Conservation (phyloP, 1,140 invertebrate genomes). For the Reticulitermes speratus region DNA sequence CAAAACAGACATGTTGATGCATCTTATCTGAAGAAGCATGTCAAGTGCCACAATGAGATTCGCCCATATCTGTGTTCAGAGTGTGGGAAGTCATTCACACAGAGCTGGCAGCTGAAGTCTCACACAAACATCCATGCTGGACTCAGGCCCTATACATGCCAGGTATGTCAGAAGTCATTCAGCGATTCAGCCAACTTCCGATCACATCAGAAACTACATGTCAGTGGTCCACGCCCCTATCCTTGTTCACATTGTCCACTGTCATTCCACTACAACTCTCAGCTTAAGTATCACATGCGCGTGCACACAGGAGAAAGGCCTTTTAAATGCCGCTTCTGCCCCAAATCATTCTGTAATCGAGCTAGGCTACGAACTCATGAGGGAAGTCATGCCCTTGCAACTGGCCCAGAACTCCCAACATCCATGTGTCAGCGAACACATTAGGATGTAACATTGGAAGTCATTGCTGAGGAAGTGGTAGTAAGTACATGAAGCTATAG, state of each 20-base stretch:
- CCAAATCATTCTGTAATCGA: slow-evolving; percentile 18
- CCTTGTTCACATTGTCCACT: neutral
- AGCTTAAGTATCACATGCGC: slow-evolving; percentile 1
- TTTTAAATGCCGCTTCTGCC: neutral
- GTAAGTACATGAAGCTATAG: too few species aligned
- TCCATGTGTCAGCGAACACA: too few species aligned
- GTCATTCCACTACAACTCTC: slow-evolving; percentile 1
- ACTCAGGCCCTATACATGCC: slow-evolving; percentile 15
- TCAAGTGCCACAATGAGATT: neutral
- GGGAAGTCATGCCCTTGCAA: neutral
- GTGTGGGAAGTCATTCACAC: slow-evolving; percentile 20
- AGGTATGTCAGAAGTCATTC: slow-evolving; percentile 23
- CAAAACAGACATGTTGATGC: neutral
- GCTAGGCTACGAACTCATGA: slow-evolving; percentile 16
- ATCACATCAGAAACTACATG: slow-evolving; percentile 17
- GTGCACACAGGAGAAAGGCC: too few species aligned
- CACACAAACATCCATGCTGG: slow-evolving; percentile 17
- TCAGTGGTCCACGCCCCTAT: slow-evolving; percentile 3
- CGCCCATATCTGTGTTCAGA: neutral
- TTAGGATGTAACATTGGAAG: too few species aligned
- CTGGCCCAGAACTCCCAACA: too few species aligned
- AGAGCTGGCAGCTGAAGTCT: slow-evolving; percentile 25
- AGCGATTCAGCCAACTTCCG: slow-evolving; percentile 23
- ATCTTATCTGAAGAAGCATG: neutral
- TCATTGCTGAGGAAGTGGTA: too few species aligned